These are phyloP conservation scores for Hipposideros larvatus DNA, from an alignment of 2,797 vertebrate genomes.

Conservation along the genomic window DNA sequence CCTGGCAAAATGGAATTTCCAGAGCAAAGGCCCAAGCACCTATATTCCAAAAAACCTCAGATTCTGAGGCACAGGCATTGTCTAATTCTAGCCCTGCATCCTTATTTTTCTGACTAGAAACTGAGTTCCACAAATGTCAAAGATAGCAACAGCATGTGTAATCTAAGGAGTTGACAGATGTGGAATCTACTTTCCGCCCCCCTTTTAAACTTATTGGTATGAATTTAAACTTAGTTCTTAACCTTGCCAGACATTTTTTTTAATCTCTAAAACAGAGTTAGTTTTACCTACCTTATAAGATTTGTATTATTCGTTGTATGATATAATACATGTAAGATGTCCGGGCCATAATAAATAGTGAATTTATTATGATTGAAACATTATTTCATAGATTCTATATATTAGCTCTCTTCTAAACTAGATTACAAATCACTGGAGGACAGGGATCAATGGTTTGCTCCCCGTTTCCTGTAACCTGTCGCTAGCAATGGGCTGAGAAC, in stretches of 20 bases:
- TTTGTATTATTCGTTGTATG: neutral
- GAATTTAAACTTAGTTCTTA: neutral
- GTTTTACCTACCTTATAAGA: neutral
- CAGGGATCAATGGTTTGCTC: neutral
- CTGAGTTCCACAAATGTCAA: neutral
- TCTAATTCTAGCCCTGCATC: neutral
- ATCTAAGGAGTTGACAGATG: neutral
- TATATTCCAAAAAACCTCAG: neutral
- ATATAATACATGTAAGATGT: neutral
- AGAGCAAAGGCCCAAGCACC: neutral
- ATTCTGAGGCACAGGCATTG: neutral
- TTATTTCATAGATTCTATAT: neutral
- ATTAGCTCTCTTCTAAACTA: neutral
- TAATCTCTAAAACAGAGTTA: neutral
- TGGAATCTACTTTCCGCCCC: neutral
- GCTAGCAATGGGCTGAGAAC: neutral
- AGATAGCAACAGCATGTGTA: neutral
- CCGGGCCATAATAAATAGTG: neutral
- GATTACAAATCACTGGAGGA: neutral
- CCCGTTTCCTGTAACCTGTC: neutral
- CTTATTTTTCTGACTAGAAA: neutral
- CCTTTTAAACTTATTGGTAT: neutral
- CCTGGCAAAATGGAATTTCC: neutral
- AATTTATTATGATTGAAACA: neutral
- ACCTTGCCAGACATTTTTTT: neutral